Conservation (phyloP, 2,113 vertebrate genomes). For the Nibea coibor region DNA sequence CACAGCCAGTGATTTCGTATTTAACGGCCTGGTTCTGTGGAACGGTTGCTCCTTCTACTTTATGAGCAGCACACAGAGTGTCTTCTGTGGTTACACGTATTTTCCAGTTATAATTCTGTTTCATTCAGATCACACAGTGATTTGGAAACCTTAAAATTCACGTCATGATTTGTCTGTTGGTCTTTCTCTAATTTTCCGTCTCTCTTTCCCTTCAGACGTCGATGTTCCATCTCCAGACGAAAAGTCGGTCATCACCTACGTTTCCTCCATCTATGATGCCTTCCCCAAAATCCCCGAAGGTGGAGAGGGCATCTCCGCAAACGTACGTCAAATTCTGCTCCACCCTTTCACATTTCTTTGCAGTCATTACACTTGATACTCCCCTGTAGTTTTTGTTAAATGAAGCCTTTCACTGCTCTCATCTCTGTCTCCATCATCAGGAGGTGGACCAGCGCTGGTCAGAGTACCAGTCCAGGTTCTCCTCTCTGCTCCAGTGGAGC, state of each 20-base stretch:
- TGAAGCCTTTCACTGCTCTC: background rate
- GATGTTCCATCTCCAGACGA: slow-evolving; percentile 97
- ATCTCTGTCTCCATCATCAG: slow-evolving; percentile 72
- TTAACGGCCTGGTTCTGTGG: too few relatives aligned
- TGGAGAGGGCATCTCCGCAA: slow-evolving; percentile 93
- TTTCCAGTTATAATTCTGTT: background rate
- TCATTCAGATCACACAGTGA: background rate
- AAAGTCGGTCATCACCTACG: slow-evolving; percentile 98
- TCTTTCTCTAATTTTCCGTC: too few relatives aligned
- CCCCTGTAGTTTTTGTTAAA: slow-evolving; percentile 6
- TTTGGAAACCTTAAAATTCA: background rate
- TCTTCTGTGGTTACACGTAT: background rate
- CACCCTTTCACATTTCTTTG: background rate
- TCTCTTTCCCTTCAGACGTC: slow-evolving; percentile 86
- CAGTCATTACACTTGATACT: background rate
- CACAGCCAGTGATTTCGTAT: background rate
- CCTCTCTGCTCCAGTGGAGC: slow-evolving; percentile 95
- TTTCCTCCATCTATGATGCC: slow-evolving; percentile 99
- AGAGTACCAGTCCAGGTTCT: slow-evolving; percentile 93
- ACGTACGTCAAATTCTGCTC: slow-evolving; percentile 81
- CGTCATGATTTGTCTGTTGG: background rate
- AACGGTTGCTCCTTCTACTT: background rate
- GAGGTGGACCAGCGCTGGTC: slow-evolving; percentile 95
- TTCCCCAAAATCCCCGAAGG: slow-evolving; percentile 99
- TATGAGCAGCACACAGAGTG: background rate